Evolutionary conservation across 1,140 invertebrate species (phyloP), one percentile per base, ranked within the genome.

Genomic region (Lasioglossum baleicum): DNA sequence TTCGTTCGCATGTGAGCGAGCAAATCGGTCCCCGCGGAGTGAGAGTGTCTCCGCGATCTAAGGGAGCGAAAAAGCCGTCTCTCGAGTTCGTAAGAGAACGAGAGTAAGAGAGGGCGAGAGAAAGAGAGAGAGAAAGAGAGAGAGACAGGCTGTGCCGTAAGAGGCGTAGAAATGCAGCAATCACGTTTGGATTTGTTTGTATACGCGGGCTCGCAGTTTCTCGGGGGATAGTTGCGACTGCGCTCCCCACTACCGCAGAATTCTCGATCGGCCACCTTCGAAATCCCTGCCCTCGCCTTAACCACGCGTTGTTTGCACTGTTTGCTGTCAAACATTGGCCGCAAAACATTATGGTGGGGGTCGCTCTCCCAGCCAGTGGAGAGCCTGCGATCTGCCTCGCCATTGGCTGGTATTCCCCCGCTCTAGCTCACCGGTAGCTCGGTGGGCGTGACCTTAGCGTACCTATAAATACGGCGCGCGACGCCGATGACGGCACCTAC

Each of bases 311-410:
- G 88, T 89, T 89, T 88, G 86, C 90, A 91, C 89, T 90, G 86
- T 92, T 92, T 91, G 88, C 86, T 88, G 90, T 90, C 90, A 92
- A 91, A 92, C 91, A 92, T 91, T 91, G 91, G 89, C 83, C 80
- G 79, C 85, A 89, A 89, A 89, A 84, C 80, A 83, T 22, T 42
- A 56, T 67, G 72, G 84, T 82, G 82, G 89, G 83, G 82, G n/a
- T 1, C 35, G 22, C 8, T 64, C 67, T 64, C 26, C 63, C 13
- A 17, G 65, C 6, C 60, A 60, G 53, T 48, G 60, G 22, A 31
- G 44, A 26, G 67, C 7, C 13, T 35, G 17, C 44, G 20, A 20
- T 4, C 2, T 7, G 0, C 31, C 0, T 35, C 6, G 3, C 69
- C 35, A 91, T 90, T 90, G 90, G 91, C 64, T n/a, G 35, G 69